Evolutionary conservation across 2,888 invertebrate genomes (phyloP).

Genomic region (Tiliacea aurago): DNA sequence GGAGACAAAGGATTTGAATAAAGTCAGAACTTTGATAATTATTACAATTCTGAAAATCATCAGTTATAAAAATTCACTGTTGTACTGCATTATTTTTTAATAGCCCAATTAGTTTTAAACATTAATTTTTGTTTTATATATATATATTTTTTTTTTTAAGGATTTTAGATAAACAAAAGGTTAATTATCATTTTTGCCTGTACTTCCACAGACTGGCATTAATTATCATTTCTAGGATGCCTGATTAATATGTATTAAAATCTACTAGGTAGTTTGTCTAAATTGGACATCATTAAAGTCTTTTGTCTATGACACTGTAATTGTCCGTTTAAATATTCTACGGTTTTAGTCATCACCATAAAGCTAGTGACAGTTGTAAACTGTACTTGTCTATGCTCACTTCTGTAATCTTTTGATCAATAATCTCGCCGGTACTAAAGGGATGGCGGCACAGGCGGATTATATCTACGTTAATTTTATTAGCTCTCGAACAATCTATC

Average conservation of each 20-base stretch:
- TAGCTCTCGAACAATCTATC: constrained; percentile 56
- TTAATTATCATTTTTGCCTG: too few relatives aligned
- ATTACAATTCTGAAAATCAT: background rate
- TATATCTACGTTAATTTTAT: constrained; percentile 56
- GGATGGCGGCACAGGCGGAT: constrained; percentile 50
- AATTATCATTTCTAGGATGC: constrained; percentile 6
- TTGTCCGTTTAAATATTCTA: constrained; percentile 55
- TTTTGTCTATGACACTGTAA: constrained; percentile 55
- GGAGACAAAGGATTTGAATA: constrained; percentile 37
- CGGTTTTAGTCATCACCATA: constrained; percentile 52
- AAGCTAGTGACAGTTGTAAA: constrained; percentile 52
- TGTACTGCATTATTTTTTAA: background rate
- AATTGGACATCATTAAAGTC: constrained; percentile 56
- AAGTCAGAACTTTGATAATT: background rate
- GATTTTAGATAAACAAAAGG: background rate
- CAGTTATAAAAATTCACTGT: background rate
- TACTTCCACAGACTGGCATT: background rate
- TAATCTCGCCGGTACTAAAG: constrained; percentile 36
- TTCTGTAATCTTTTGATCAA: constrained; percentile 59
- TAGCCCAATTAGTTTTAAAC: background rate
- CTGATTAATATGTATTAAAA: constrained; percentile 1
- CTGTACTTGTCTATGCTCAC: constrained; percentile 45
- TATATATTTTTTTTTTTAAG: background rate
- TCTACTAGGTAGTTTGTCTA: constrained; percentile 41
- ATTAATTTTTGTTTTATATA: too few relatives aligned